phyloP scores from a whole-genome alignment of 1,140 invertebrate species.

The Chrysoperla carnea region DNA sequence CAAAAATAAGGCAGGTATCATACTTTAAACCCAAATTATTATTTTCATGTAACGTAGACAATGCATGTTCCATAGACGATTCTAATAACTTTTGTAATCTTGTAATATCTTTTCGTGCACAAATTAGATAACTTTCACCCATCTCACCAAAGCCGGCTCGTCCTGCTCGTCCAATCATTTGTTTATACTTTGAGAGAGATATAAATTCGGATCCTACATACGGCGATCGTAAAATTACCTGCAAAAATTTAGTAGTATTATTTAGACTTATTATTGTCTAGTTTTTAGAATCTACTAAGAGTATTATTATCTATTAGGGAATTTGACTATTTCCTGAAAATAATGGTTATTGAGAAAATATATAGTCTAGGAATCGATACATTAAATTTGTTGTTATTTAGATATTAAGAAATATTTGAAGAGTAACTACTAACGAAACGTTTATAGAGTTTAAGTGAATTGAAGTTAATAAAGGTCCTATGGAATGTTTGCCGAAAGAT shows the following conservation, averaged over 20 bases:
- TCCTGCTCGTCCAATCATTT: conserved; percentile 86
- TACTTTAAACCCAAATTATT: conserved; percentile 31
- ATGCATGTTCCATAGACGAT: conserved; percentile 48
- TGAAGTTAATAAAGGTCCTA: too few relatives aligned
- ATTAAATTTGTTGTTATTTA: too few relatives aligned
- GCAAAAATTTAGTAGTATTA: conserved; percentile 6
- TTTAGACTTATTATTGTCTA: not conserved
- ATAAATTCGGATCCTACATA: conserved; percentile 65
- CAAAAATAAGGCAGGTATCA: not conserved
- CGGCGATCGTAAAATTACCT: conserved; percentile 73
- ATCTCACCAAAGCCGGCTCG: conserved; percentile 55
- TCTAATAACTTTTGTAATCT: conserved; percentile 36
- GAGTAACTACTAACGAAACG: too few relatives aligned
- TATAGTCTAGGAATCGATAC: too few relatives aligned
- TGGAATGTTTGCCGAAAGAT: too few relatives aligned
- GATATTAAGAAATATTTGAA: too few relatives aligned
- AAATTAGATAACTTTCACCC: conserved; percentile 68
- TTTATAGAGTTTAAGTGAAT: too few relatives aligned
- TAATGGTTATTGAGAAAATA: not conserved
- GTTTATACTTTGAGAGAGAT: conserved; percentile 68
- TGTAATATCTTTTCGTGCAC: conserved; percentile 27
- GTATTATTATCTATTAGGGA: not conserved
- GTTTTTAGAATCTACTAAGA: not conserved
- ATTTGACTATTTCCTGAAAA: not conserved
- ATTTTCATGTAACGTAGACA: conserved; percentile 38